Evolutionary conservation across 2,888 invertebrate genomes (phyloP).

Genomic region (Melangyna quadrimaculata): DNA sequence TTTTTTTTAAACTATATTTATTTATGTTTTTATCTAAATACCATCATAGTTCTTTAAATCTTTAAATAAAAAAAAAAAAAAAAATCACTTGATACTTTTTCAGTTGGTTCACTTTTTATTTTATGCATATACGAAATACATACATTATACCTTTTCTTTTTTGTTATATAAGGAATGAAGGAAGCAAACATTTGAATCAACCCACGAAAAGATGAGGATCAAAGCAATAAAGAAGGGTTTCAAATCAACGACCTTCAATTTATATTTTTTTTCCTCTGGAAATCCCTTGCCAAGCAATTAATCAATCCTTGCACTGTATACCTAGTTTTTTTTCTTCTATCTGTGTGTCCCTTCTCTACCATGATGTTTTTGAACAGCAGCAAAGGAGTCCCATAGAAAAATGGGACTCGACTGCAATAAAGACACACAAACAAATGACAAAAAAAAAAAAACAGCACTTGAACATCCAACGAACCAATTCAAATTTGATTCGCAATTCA

Average conservation of each 20-base stretch:
- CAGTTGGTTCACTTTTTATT: too few species aligned
- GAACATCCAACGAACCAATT: background rate
- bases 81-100: too few species aligned
- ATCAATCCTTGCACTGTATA: background rate
- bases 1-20: too few species aligned
- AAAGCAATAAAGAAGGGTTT: too few species aligned
- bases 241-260: background rate
- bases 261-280: background rate
- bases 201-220: background rate
- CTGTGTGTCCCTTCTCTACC: background rate
- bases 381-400: background rate
- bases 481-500: background rate
- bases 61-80: too few species aligned
- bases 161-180: too few species aligned
- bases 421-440: too few species aligned
- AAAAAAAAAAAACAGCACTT: background rate
- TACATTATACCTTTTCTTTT: too few species aligned
- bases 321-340: background rate
- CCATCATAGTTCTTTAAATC: too few species aligned
- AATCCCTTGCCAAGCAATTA: background rate
- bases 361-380: background rate
- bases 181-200: background rate
- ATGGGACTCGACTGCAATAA: background rate
- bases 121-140: too few species aligned
- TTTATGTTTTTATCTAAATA: too few species aligned